Base-by-base conservation (phyloP, 2,888 invertebrate species). In the Latheticus oryzae region DNA sequence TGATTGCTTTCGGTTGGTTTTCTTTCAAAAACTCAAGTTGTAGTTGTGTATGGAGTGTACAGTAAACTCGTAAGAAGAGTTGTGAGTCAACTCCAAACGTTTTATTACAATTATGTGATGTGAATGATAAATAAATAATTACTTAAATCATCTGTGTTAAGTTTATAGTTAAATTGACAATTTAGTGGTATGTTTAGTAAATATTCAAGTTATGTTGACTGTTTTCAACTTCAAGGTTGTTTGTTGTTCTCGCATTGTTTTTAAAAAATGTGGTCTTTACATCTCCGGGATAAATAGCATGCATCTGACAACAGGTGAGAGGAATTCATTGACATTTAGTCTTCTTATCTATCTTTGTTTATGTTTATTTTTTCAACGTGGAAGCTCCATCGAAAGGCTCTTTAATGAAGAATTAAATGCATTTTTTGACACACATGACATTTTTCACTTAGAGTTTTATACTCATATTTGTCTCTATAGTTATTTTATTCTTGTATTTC, bases 151-250 rank as follows among this genome's bases (percentile, higher is more conserved):
- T n/a, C 9, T 42, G 3, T 9, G 5, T 21, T 17, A 9, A 17
- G 30, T 19, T 19, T 19, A 5, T 3, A 19, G 5, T 19, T 19
- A 19, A 5, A 19, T 19, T 3, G 21, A 21, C 5, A 21, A 21
- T 21, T 21, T 21, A 21, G 21, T 4, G 12, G 12, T 16, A 43
- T 28, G 43, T 47, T 45, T 30, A 28, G 43, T 9, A 30, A 16
- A 43, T 26, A 40, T 24, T 21, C 38, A 38, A 32, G 55, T 47
- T 53, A 56, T 57, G 40, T 53, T 60, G 35, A 58, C 47, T 60
- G 59, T 61, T 64, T 45, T 52, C 54, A 48, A 57, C 53, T 58
- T 67, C 66, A 69, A 71, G 65, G 68, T 62, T 69, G 66, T 65
- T 65, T 63, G 59, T 63, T 47, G 50, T 64, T 59, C 51, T 60